A percentile compares a stretch with the other conserved stretches of the same genome.
Evolutionary conservation across 2,797 vertebrate genomes (phyloP).

Genomic region (Florisuga fusca): DNA sequence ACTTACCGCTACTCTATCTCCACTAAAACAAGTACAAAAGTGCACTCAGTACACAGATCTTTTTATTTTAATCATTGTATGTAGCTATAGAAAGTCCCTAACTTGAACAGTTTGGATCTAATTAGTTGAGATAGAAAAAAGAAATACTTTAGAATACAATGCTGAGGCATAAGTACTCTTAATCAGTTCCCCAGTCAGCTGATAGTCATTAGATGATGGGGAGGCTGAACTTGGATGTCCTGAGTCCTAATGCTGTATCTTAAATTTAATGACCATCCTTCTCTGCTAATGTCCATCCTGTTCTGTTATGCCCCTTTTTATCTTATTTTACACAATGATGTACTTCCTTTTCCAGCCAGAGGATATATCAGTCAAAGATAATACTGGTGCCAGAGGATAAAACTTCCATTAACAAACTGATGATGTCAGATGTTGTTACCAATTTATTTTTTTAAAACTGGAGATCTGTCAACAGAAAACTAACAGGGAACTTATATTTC

Average conservation of each 20-base stretch:
- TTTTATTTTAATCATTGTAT: not conserved
- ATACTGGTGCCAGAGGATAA: not conserved
- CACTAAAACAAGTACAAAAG: not conserved
- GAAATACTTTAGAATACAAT: not conserved
- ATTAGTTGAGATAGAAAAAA: not conserved
- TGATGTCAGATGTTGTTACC: not conserved
- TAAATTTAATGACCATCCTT: not conserved
- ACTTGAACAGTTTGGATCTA: not conserved
- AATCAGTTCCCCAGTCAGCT: not conserved
- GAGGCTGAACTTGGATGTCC: not conserved
- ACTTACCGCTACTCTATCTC: not conserved
- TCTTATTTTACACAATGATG: not conserved
- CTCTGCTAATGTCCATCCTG: not conserved
- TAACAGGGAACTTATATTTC: not conserved
- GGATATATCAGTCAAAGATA: not conserved
- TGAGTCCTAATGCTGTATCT: not conserved
- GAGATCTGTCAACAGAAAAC: not conserved
- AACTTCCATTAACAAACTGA: conserved; percentile 4
- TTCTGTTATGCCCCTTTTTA: not conserved
- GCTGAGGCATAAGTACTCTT: not conserved
- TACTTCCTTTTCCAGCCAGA: not conserved
- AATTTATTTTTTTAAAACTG: not conserved
- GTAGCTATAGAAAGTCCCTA: not conserved
- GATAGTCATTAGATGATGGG: not conserved
- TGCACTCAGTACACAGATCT: not conserved